phyloP scores from a whole-genome alignment of 2,113 vertebrate species.

The Micronisus gabar region DNA sequence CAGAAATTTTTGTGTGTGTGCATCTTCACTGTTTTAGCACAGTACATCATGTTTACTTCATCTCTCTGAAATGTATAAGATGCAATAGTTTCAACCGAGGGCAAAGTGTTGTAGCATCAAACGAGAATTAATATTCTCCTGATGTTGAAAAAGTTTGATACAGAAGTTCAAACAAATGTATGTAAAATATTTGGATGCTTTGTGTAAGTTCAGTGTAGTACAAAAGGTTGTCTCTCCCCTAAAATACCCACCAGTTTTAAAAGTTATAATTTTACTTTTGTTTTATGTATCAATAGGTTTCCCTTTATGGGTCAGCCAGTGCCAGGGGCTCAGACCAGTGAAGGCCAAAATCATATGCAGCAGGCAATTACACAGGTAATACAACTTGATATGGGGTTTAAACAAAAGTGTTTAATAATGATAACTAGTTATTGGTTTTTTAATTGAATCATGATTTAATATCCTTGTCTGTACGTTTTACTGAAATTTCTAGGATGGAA shows the following conservation, averaged over 20 bases:
- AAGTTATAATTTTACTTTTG: background rate
- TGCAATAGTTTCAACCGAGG: background rate
- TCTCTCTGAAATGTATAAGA: background rate
- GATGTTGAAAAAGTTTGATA: background rate
- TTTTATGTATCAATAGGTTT: constrained; percentile 69
- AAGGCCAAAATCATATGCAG: constrained; percentile 72
- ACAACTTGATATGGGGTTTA: background rate
- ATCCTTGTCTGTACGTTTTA: constrained; percentile 59
- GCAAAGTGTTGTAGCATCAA: background rate
- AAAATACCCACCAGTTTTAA: background rate
- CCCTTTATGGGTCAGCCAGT: constrained; percentile 80
- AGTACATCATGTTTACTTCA: background rate
- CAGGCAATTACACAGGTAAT: constrained; percentile 81
- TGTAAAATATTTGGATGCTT: background rate
- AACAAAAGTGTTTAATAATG: background rate
- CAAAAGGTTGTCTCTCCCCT: background rate
- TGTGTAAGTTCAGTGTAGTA: background rate
- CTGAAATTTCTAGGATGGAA: constrained; percentile 85
- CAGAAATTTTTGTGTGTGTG: no score
- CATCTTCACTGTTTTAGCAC: background rate
- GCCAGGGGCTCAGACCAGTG: constrained; percentile 66
- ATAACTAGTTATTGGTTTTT: background rate
- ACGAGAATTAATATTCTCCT: background rate
- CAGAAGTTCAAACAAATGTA: background rate
- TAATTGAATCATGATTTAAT: constrained; percentile 35